Percentiles rank a stretch among this genome's conserved stretches.
These are phyloP conservation scores for Eupelmus urozonus DNA, from an alignment of 2,888 invertebrate genomes.

Conservation along the genomic window DNA sequence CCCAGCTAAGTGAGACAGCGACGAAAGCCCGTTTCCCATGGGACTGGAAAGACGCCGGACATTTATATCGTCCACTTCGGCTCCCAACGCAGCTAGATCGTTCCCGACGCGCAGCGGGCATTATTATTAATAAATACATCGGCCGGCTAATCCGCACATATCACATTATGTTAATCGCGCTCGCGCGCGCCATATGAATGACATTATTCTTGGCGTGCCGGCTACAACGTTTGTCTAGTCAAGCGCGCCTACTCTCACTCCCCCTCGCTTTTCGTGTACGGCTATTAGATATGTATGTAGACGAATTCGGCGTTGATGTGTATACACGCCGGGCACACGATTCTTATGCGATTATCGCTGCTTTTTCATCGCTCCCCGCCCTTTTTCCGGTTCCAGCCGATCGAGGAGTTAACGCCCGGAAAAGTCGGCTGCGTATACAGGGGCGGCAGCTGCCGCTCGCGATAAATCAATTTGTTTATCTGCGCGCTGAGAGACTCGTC, in stretches of 20 bases:
- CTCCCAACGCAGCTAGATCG: background rate
- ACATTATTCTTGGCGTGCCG: slow-evolving; percentile 66
- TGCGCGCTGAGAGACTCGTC: slow-evolving; percentile 10
- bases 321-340: slow-evolving; percentile 59
- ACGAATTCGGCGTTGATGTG: background rate
- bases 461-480: slow-evolving; percentile 52
- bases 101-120: background rate
- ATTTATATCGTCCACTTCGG: slow-evolving; percentile 41
- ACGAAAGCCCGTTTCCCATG: slow-evolving; percentile 30
- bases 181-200: slow-evolving; percentile 61
- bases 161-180: slow-evolving; percentile 71
- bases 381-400: slow-evolving; percentile 17
- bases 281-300: background rate
- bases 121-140: slow-evolving; percentile 68
- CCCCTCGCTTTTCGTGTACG: background rate
- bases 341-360: slow-evolving; percentile 62
- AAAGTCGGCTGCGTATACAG: slow-evolving; percentile 6
- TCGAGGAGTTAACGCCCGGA: slow-evolving; percentile 34
- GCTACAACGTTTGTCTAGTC: slow-evolving; percentile 21
- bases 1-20: slow-evolving; percentile 26
- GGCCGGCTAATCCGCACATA: slow-evolving; percentile 64
- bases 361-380: slow-evolving; percentile 56
- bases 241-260: background rate
- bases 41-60: background rate
- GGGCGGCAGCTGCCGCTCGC: slow-evolving; percentile 12